phyloP scores from a whole-genome alignment of 2,797 vertebrate genomes.

The Salmo trutta region DNA sequence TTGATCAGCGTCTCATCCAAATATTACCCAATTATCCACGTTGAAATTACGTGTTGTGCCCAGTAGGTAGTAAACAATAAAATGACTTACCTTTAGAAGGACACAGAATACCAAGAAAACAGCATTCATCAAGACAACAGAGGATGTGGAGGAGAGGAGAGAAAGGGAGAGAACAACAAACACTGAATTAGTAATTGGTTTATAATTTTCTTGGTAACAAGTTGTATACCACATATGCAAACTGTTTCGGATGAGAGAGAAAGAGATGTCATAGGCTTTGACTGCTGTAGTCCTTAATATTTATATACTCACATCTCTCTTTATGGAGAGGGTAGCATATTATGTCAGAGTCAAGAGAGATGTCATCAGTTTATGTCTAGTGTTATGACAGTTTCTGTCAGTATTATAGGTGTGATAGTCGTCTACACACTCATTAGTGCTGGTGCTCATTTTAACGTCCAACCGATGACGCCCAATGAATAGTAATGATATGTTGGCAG shows the following conservation, averaged over 20 bases:
- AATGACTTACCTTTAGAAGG: neutral
- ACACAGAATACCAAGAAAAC: neutral
- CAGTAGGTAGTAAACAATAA: neutral
- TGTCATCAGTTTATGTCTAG: too few species aligned
- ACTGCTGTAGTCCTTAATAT: neutral
- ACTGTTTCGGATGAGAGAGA: neutral
- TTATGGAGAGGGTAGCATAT: neutral
- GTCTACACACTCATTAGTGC: too few species aligned
- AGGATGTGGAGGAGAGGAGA: neutral
- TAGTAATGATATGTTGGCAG: neutral
- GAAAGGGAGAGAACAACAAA: neutral
- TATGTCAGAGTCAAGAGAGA: too few species aligned
- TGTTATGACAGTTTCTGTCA: too few species aligned
- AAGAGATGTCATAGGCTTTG: neutral
- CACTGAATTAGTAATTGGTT: neutral
- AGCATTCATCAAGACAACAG: neutral
- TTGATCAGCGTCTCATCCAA: too few species aligned
- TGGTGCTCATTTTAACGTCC: neutral
- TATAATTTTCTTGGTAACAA: neutral
- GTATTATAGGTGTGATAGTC: too few species aligned
- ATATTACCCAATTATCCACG: too few species aligned
- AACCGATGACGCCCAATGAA: neutral
- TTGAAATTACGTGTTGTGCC: neutral
- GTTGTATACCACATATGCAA: too few species aligned
- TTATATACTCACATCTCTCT: neutral